Base-by-base conservation (phyloP, 1,140 invertebrate species). In the Drosophila rufa region DNA sequence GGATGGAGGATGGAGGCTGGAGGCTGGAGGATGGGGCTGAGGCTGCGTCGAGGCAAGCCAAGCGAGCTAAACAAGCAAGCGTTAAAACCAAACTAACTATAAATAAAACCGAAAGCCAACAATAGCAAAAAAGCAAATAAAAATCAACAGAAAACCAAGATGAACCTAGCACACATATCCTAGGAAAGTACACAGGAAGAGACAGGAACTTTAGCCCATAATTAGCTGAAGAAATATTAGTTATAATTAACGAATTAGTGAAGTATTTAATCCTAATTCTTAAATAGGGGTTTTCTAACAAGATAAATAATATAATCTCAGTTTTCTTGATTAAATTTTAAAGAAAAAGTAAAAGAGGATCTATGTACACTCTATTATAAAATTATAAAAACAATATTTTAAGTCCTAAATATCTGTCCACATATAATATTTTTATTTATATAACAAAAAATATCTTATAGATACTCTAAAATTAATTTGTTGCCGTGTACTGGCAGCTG, bases 11-110 rank as follows among this genome's bases (percentile, higher is more conserved):
- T n/a, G 48, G 55, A 56, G 19, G 51, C 12, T 45, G 33, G 6
- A 22, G 30, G 12, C 42, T 48, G 43, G 33, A 30, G 45, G 15
- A 19, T 51, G 46, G 45, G 47, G 36, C n/a, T 30, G n/a, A 45
- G 47, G 45, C 30, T 9, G 64, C 36, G 50, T 17, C 7, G 64
- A 45, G 56, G 40, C 27, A 67, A 45, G 17, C 64, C 58, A 47
- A 76, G 58, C 64, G 25, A 65, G 69, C 69, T 50, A 69, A 59
- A 60, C 66, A 70, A 55, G 59, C 59, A 69, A 89, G 84, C 77
- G 85, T 80, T 87, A 84, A 87, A 73, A 82, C 84, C 68, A 87
- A 82, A 80, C 86, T 80, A 75, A 84, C 84, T 87, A 87, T 89
- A 87, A 87, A 87, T 87, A 87, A 87, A 89, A 89, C 80, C 65